These are phyloP conservation scores for Theonella swinhoei DNA, from an alignment of 37 sponge, comb jelly and placozoan genomes.

Conservation along the genomic window DNA sequence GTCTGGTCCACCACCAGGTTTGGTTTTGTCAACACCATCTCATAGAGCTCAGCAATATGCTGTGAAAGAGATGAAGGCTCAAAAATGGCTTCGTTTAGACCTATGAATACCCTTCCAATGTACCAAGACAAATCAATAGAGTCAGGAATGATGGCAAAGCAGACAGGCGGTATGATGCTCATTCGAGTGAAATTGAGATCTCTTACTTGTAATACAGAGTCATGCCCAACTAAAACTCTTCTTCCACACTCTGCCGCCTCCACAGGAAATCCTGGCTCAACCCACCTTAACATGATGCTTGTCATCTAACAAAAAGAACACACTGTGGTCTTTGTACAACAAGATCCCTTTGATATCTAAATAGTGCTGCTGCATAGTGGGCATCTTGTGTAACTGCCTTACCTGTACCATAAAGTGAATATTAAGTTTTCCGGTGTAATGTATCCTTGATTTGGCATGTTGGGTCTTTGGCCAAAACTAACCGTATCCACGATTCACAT, in stretches of 20 bases:
- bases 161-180: constrained; percentile 44
- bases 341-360: constrained; percentile 50
- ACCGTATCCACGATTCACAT: not conserved
- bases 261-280: constrained; percentile 13
- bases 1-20: constrained; percentile 33
- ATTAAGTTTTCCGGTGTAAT: constrained; percentile 54
- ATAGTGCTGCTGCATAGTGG: constrained; percentile 57
- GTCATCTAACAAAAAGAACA: constrained; percentile 42
- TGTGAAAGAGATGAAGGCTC: constrained; percentile 29
- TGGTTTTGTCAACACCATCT: not conserved
- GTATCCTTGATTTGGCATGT: constrained; percentile 11
- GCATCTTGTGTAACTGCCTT: constrained; percentile 26
- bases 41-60: constrained; percentile 29
- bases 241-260: constrained; percentile 57
- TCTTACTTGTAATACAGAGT: constrained; percentile 31
- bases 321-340: not conserved
- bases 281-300: constrained; percentile 19
- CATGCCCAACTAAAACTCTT: constrained; percentile 9
- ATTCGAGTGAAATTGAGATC: constrained; percentile 64
- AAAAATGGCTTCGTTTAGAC: constrained; percentile 33
- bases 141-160: constrained; percentile 11
- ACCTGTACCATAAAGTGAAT: constrained; percentile 47
- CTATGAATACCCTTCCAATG: constrained; percentile 22
- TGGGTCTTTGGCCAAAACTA: constrained; percentile 56
- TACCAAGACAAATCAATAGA: constrained; percentile 33